Evolutionary conservation across 1,140 invertebrate species (phyloP), one percentile per base, ranked within the genome.

Genomic region (Ostrea denselamellosa): DNA sequence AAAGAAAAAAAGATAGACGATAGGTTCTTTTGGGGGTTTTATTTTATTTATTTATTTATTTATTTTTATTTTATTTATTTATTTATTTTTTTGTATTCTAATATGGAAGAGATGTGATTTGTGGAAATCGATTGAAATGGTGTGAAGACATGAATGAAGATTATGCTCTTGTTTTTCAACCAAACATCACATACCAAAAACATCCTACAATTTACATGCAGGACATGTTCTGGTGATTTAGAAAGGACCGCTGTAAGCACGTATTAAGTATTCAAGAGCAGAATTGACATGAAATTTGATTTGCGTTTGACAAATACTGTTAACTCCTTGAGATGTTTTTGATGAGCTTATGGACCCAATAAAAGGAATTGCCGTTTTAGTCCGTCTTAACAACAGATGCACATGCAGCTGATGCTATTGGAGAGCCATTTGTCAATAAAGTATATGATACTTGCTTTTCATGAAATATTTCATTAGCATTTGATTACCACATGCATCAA

Each of bases 261-360:
- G 25, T 12, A 77, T 77, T 77, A 62, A 77, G 68, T 77, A 77
- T 77, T 28, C 68, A 77, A 77, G 68, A 77, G 25, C 68, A 77
- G 68, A 77, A 25, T 25, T 77, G 14, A 77, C 25, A 77, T 2
- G 8, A 77, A 25, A 77, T 44, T 28, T 77, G 25, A 77, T 77
- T 77, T 25, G 28, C 25, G 9, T 77, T 25, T 28, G 8, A 77
- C 68, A 77, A 77, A 25, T 71, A 8, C 8, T 71, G n/a, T 34
- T 14, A 77, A 77, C 68, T 77, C 68, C 68, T 28, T 77, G 10
- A 28, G 12, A 17, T 77, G 68, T 77, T 77, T 77, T 77, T 34
- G 22, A 12, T 14, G 28, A 77, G 10, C 68, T 0, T 77, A 12
- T 34, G 25, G n/a, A 28, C 12, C 22, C 65, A 68, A 25, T 28